phyloP scores from a whole-genome alignment of 2,888 invertebrate genomes.

The Chrysodeixis includens region DNA sequence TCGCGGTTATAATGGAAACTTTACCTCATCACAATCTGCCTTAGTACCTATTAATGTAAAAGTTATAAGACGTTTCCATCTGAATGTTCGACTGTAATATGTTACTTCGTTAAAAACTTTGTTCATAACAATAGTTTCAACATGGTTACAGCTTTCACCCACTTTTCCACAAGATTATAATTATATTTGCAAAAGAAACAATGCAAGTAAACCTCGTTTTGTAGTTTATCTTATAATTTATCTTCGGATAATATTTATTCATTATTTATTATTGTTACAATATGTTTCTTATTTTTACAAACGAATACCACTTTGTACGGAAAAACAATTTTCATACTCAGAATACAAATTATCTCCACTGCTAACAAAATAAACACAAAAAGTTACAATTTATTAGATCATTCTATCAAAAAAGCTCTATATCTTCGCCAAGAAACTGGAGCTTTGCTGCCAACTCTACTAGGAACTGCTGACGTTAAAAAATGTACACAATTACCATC shows the following conservation, averaged over 20 bases:
- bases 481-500: conserved; percentile 31
- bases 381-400: conserved; percentile 23
- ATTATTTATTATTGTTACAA: too few relatives aligned
- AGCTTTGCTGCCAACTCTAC: background rate
- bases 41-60: background rate
- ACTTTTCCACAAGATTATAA: background rate
- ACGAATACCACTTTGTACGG: too few relatives aligned
- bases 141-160: background rate
- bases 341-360: background rate
- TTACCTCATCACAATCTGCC: background rate
- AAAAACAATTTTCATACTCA: too few relatives aligned
- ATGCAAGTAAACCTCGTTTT: too few relatives aligned
- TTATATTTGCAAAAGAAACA: too few relatives aligned
- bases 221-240: too few relatives aligned
- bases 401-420: conserved; percentile 29
- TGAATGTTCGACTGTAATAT: background rate
- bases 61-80: background rate
- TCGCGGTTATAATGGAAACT: background rate
- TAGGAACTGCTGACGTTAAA: conserved; percentile 24
- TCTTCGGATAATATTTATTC: too few relatives aligned
- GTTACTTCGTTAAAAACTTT: conserved; percentile 3
- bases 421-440: conserved; percentile 26
- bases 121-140: background rate
- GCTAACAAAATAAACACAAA: background rate
- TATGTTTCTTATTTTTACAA: too few relatives aligned